Evolutionary conservation across 2,888 invertebrate genomes (phyloP).

Genomic region (Nomada fabriciana): DNA sequence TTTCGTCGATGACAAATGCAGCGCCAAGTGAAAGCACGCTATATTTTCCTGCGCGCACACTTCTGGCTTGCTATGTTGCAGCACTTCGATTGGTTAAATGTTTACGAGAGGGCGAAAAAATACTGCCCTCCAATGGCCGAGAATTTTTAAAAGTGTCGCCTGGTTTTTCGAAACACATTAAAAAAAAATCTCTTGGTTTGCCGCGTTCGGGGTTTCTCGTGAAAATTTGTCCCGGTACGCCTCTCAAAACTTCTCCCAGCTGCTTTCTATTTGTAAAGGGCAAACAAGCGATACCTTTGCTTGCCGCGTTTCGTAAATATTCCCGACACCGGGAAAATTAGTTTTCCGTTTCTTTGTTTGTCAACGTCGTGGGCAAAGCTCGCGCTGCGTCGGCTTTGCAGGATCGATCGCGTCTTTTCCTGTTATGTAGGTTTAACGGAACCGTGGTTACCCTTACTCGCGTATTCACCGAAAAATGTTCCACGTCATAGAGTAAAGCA

Average conservation of each 20-base stretch:
- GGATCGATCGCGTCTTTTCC: slow-evolving; percentile 17
- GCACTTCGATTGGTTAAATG: slow-evolving; percentile 8
- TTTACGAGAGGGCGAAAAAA: slow-evolving; percentile 33
- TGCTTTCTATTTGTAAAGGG: slow-evolving; percentile 4
- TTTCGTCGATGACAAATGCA: slow-evolving; percentile 19
- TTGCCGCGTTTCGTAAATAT: slow-evolving; percentile 20
- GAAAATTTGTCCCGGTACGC: background rate
- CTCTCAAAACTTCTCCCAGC: too few species aligned
- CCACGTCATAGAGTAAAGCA: background rate
- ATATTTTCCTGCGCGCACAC: background rate
- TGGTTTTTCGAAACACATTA: background rate
- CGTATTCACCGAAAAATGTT: background rate
- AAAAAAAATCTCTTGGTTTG: too few species aligned
- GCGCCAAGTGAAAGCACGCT: background rate
- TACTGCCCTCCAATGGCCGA: background rate
- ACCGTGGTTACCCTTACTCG: background rate
- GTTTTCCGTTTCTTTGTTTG: slow-evolving; percentile 20
- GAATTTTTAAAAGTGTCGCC: background rate
- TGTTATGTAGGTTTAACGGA: background rate
- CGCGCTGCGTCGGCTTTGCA: background rate
- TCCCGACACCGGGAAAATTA: slow-evolving; percentile 5
- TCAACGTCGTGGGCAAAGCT: slow-evolving; percentile 11
- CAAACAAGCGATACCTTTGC: slow-evolving; percentile 17
- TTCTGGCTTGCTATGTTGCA: background rate
- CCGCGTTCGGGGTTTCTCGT: background rate